Conservation (phyloP, 2,888 invertebrate species). For the Iselma pallidipennis region DNA sequence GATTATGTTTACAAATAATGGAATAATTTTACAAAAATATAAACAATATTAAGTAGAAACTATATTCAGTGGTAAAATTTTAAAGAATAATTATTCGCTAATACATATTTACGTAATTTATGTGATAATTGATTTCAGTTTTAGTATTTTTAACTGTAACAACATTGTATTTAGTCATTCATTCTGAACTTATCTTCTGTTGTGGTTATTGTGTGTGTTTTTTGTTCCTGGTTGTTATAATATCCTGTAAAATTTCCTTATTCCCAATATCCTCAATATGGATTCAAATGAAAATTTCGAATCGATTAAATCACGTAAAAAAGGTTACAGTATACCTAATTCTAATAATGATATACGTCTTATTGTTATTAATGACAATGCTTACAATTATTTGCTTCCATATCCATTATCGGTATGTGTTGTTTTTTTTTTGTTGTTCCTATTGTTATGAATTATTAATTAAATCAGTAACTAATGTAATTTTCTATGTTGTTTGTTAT, state of each 20-base stretch:
- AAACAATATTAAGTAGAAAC: background rate
- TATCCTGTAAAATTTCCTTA: background rate
- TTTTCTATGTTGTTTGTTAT: background rate
- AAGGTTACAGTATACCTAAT: conserved; percentile 4
- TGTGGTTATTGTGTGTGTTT: background rate
- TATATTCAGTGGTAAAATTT: background rate
- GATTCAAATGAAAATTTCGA: background rate
- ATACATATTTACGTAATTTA: conserved; percentile 3
- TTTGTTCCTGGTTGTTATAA: background rate
- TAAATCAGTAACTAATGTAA: background rate
- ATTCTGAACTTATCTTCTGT: background rate
- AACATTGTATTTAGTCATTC: conserved; percentile 2
- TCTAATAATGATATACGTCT: conserved; percentile 1
- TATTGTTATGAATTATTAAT: background rate
- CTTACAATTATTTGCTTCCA: background rate
- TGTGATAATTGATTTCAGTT: conserved; percentile 2
- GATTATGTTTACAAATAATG: no score
- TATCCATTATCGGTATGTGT: background rate
- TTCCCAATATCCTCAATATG: background rate
- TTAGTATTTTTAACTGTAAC: background rate
- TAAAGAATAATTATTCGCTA: background rate
- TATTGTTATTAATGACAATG: background rate
- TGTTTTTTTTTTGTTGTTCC: background rate
- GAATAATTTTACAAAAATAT: background rate
- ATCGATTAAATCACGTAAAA: background rate